Base-by-base conservation (phyloP, 2,113 vertebrate genomes). In the Microtus pennsylvanicus region DNA sequence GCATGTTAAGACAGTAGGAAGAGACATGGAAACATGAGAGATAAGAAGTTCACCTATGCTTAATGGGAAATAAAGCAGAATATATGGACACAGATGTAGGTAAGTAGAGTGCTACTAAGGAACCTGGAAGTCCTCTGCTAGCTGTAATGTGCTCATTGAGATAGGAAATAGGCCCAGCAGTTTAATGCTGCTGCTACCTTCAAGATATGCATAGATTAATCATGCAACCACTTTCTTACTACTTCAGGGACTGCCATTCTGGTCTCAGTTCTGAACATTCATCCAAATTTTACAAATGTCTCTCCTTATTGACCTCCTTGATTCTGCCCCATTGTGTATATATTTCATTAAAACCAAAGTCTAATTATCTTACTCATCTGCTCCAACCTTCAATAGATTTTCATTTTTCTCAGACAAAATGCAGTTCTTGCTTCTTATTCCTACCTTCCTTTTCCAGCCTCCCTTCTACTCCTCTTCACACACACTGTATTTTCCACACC, bases 231-330 rank as follows among this genome's bases (percentile, higher is more conserved):
- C 19, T 93, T 80, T 78, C 45, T 88, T 78, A 75, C 26, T 9
- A 83, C 21, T 78, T 88, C 33, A 89, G 38, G 28, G 69, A 58
- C 30, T 55, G 45, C 8, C 17, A 86, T 21, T 10, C 16, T 63
- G 5, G 58, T 72, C 42, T 26, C 26, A 81, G 42, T 86, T 76
- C n/a, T 75, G 17, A 81, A 33, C 33, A 75, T 61, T 76, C 35
- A 95, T 38, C 26, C 45, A 72, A 47, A 91, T 52, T 93, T 94
- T 13, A 11, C n/a, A 83, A 14, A 26, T 52, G 63, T 89, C n/a
- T 94, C 45, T 92, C 72, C 55, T 78, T 85, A 75, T 58, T 76
- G 14, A 21, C 45, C n/a, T 95, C n/a, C 26, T 69, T 70, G 85
- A 86, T 78, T 90, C 52, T 93, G 22, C 16, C n/a, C 24, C 33